Evolutionary conservation across 2,113 vertebrate genomes (phyloP).

Genomic region (Isurus oxyrinchus): DNA sequence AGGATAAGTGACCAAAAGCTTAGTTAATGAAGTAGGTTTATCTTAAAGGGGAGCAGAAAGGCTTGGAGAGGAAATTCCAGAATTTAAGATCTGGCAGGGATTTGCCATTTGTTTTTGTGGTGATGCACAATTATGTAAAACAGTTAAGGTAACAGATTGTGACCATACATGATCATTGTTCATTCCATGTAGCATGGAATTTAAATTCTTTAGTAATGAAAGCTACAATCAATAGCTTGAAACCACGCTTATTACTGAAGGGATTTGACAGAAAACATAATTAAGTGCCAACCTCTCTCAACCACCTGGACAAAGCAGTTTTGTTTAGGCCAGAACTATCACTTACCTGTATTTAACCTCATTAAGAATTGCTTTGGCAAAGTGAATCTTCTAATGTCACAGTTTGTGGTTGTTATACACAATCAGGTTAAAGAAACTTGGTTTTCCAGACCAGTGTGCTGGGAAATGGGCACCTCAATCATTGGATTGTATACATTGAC

Average conservation of each 20-base stretch:
- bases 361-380: not conserved
- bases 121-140: not conserved
- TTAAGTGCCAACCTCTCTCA: not conserved
- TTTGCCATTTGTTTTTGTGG: not conserved
- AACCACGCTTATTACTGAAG: not conserved
- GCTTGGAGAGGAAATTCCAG: not conserved
- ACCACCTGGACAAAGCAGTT: not conserved
- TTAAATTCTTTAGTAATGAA: not conserved
- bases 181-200: not conserved
- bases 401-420: not conserved
- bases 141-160: not conserved
- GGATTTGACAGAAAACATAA: not conserved
- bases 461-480: too few relatives aligned
- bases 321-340: not conserved
- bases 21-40: not conserved
- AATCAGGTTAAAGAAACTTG: not conserved
- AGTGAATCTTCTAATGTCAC: not conserved
- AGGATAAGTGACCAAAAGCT: not conserved
- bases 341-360: not conserved
- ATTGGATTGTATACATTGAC: too few relatives aligned
- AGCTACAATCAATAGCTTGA: not conserved
- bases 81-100: not conserved
- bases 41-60: not conserved
- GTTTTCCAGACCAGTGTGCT: too few relatives aligned
- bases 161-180: not conserved